Percentiles rank a stretch among this genome's conserved stretches.
These are phyloP conservation scores for Monochamus saltuarius DNA, from an alignment of 1,140 invertebrate species.

Conservation along the genomic window DNA sequence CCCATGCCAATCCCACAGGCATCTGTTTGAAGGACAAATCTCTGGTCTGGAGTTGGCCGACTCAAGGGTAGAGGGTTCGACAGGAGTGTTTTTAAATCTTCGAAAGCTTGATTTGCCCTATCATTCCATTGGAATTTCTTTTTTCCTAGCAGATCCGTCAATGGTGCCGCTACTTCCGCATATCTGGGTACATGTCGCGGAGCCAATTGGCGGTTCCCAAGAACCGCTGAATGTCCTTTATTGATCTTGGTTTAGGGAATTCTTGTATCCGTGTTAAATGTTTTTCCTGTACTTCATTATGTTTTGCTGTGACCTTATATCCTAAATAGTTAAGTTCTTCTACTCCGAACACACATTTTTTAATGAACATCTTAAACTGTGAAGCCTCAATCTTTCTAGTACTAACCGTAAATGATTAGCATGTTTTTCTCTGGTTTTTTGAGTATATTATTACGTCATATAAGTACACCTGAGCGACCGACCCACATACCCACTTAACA, in stretches of 20 bases:
- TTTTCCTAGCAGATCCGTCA: no score
- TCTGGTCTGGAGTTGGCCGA: no score
- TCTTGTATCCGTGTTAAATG: conserved; percentile 14
- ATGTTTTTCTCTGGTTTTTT: conserved; percentile 10
- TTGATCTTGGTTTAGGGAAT: neutral
- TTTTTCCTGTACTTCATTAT: conserved; percentile 1
- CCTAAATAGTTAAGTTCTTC: conserved; percentile 12
- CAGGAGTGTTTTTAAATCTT: no score
- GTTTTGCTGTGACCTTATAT: neutral
- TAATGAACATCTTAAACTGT: neutral
- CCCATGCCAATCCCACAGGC: no score
- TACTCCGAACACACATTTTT: conserved; percentile 10
- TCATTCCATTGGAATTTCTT: no score
- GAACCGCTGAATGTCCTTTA: conserved; percentile 33
- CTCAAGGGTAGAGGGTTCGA: no score
- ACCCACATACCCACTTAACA: conserved; percentile 19
- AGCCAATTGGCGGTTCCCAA: conserved; percentile 35
- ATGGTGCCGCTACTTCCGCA: neutral
- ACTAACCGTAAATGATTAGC: conserved; percentile 1
- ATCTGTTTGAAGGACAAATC: no score
- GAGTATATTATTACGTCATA: conserved; percentile 14
- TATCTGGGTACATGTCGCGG: conserved; percentile 31
- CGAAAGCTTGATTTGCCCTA: no score
- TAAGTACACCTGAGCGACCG: conserved; percentile 25
- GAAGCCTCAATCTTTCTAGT: conserved; percentile 1